Base-by-base conservation (phyloP, 2,797 vertebrate genomes). In the Schizothorax lantsangensis region DNA sequence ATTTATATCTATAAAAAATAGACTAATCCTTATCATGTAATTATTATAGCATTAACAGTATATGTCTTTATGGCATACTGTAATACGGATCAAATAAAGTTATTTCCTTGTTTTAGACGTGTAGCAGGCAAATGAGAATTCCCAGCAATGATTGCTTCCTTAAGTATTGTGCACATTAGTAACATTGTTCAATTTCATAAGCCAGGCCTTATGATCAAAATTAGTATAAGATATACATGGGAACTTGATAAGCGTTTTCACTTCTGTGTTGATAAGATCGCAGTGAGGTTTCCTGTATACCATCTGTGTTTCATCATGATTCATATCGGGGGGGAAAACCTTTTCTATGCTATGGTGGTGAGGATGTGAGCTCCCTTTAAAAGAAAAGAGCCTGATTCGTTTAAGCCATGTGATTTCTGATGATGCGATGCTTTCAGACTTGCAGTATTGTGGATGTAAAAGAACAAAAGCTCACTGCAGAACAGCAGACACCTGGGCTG, bases 141-240 rank as follows among this genome's bases (percentile, higher is more conserved):
- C 90, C 92, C 91, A 92, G 91, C 91, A 93, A 15, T 17, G 12
- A 12, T 49, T 84, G 77, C 89, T 87, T 85, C 81, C 87, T 82
- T 73, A 59, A 81, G 14, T 21, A 78, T 47, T 59, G 47, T 57
- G 23, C 2, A n/a, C 30, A 54, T 14, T 38, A 3, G 3, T 8
- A 59, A 26, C 77, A 43, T 38, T 43, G 57, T 30, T 11, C 15
- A 8, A 0, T 45, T 30, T 19, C 2, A 45, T 8, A 7, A 36
- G 1, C 36, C 2, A 11, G 2, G 36, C 2, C 10, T 49, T 5
- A 23, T 2, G 21, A 81, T 47, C 5, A 45, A 21, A 26, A 45
- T 66, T 19, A 5, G 19, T 30, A 2, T 17, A 36, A 68, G 11
- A 36, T 49, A 26, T 30, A 5, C 26, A 49, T 3, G 10, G 6